phyloP scores from a whole-genome alignment of 2,113 vertebrate genomes.

The Sialia sialis region DNA sequence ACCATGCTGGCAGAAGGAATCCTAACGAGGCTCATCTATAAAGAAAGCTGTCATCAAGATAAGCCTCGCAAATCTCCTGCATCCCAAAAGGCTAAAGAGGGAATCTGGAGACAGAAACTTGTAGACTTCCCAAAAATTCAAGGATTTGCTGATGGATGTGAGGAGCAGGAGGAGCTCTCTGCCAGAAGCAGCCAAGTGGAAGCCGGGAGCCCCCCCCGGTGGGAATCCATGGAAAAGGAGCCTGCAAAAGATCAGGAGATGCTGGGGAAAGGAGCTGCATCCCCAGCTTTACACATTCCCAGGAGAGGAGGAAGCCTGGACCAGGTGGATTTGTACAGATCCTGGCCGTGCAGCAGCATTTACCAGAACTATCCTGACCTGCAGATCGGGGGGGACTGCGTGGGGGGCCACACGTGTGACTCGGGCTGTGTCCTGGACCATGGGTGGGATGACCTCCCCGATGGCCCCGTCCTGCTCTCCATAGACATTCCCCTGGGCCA shows the following conservation, averaged over 20 bases:
- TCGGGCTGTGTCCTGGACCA: constrained; percentile 61
- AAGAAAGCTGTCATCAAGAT: constrained; percentile 26
- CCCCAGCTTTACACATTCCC: constrained; percentile 66
- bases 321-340: constrained; percentile 61
- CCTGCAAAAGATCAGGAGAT: background rate
- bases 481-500: constrained; percentile 50
- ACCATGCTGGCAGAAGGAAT: constrained; percentile 75
- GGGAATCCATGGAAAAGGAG: background rate
- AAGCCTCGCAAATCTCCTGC: background rate
- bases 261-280: background rate
- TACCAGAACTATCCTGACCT: constrained; percentile 81
- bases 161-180: background rate
- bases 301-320: background rate
- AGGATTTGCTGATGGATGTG: background rate
- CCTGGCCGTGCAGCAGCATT: constrained; percentile 73
- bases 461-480: constrained; percentile 66
- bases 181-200: background rate
- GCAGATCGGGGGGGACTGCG: constrained; percentile 70
- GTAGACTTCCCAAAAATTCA: constrained; percentile 1
- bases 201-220: background rate
- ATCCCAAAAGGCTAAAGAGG: constrained; percentile 18
- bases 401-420: constrained; percentile 59
- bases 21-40: constrained; percentile 54
- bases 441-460: background rate
- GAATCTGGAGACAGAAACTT: constrained; percentile 48